Conservation (phyloP, 2,888 invertebrate genomes). For the Pterostichus madidus region DNA sequence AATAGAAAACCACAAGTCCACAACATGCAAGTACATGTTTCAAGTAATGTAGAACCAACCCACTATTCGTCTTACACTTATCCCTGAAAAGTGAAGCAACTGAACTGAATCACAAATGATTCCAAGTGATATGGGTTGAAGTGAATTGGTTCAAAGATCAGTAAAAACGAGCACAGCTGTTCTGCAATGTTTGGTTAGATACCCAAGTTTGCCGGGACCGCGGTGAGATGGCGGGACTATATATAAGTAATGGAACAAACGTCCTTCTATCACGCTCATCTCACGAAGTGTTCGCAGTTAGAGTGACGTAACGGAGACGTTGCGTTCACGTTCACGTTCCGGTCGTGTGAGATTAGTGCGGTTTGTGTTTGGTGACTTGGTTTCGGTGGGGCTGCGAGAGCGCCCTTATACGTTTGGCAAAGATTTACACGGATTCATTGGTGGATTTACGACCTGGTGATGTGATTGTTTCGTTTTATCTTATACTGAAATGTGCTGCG, state of each 20-base stretch:
- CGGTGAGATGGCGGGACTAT: conserved; percentile 11
- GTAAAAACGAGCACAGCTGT: conserved; percentile 52
- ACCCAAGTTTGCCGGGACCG: neutral
- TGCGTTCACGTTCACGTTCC: conserved; percentile 6
- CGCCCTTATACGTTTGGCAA: conserved; percentile 26
- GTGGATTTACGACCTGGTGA: conserved; percentile 43
- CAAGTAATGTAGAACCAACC: neutral
- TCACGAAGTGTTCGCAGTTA: conserved; percentile 18
- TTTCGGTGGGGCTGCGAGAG: neutral
- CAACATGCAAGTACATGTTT: neutral
- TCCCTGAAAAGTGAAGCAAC: conserved; percentile 39
- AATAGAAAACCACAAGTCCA: neutral
- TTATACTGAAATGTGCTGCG: conserved; percentile 1
- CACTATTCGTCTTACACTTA: conserved; percentile 8
- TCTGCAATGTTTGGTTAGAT: conserved; percentile 33
- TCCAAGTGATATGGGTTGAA: conserved; percentile 42
- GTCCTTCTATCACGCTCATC: conserved; percentile 38
- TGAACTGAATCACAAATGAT: conserved; percentile 51
- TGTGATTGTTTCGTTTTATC: conserved; percentile 48
- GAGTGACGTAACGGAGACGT: conserved; percentile 24
- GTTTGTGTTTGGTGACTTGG: conserved; percentile 31
- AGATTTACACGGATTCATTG: conserved; percentile 54
- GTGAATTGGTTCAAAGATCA: conserved; percentile 47
- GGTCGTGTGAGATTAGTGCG: conserved; percentile 44
- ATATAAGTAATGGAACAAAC: conserved; percentile 42